Evolutionary conservation across 2,797 vertebrate species (phyloP), one percentile per base, ranked within the genome.

Genomic region (Emys orbicularis): DNA sequence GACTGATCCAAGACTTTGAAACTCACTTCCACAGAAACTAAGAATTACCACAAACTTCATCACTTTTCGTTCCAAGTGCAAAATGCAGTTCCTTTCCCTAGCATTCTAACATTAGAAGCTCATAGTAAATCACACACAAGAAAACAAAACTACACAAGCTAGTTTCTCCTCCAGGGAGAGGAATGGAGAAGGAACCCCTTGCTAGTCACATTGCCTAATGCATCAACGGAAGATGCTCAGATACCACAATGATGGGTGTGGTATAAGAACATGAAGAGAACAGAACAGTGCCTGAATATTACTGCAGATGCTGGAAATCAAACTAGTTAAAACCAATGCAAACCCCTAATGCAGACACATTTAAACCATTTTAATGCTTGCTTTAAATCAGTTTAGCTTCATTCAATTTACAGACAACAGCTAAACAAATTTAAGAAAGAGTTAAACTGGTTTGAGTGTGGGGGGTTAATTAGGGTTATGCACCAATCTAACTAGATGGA

Each of bases 391-490:
- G 65, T 72, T 72, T 41, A 41, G n/a, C n/a, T 41, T 72, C 6
- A 72, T 23, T 72, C 37, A 72, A 72, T 41, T 72, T 72, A 21
- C 21, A 12, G n/a, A 37, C 19, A 37, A 72, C 41, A 72, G 21
- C 68, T 41, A 41, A 72, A 21, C 68, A 72, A 41, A 72, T 12
- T 5, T 56, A 41, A 4, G 1, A 7, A 7, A 41, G 12, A 5
- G 0, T 79, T 90, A 44, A 34, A 41, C 18, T 0, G 2, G 0
- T 5, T 47, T 0, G 0, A 2, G 8, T 10, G 9, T 5, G 1
- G 1, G 3, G 53, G 76, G 25, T n/a, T 34, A 61, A 61, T 61
- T 1, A 29, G 0, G 1, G 53, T 1, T 5, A 1, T 7, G 29
- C 53, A 77, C 3, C 68, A 13, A 59, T 37, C 59, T 37, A 52